phyloP scores from a whole-genome alignment of 2,797 vertebrate species.

The Rousettus madagascariensis region DNA sequence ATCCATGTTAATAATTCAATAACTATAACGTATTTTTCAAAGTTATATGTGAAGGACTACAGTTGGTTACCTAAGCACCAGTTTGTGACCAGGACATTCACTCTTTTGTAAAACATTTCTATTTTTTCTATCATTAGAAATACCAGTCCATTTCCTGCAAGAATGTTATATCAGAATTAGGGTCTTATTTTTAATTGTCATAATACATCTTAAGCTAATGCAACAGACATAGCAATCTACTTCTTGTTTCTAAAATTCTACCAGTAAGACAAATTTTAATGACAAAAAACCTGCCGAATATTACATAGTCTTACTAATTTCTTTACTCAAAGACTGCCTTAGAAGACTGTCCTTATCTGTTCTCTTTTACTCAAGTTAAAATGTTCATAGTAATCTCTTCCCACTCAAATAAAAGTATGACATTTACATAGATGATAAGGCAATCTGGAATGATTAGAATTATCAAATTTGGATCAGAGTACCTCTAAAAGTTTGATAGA shows the following conservation, averaged over 20 bases:
- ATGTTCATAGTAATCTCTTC: not conserved
- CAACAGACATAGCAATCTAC: not conserved
- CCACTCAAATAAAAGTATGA: not conserved
- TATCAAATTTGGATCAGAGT: not conserved
- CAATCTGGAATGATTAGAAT: not conserved
- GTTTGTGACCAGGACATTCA: not conserved
- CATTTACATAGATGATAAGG: not conserved
- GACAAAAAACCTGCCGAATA: not conserved
- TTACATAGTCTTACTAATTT: not conserved
- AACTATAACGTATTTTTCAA: not conserved
- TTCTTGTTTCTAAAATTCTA: not conserved
- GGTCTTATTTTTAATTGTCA: not conserved
- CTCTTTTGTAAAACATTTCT: not conserved
- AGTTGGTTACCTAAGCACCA: not conserved
- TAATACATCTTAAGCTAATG: not conserved
- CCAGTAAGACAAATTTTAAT: constrained; percentile 6
- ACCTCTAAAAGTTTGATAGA: not conserved
- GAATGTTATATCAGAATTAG: not conserved
- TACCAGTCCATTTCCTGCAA: not conserved
- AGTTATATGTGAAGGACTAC: not conserved
- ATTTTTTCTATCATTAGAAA: not conserved
- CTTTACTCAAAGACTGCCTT: not conserved
- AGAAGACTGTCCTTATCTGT: not conserved
- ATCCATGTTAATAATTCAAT: not conserved
- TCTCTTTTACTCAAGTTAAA: not conserved